phyloP scores from a whole-genome alignment of 1,140 invertebrate genomes.

The Orussus abietinus region DNA sequence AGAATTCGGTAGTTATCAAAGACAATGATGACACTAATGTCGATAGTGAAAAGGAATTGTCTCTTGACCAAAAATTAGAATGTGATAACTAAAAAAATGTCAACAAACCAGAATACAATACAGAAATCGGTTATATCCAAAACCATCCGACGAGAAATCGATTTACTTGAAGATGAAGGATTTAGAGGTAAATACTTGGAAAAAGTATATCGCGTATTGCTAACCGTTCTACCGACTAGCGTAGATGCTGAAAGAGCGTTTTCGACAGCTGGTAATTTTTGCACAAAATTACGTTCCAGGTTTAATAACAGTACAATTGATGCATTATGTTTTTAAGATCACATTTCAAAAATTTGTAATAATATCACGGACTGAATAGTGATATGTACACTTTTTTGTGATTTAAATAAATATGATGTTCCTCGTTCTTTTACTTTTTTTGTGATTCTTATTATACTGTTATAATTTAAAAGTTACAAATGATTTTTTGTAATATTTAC shows the following conservation, averaged over 20 bases:
- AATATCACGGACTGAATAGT: too few relatives aligned
- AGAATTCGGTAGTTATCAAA: conserved; percentile 3
- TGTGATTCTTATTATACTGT: too few relatives aligned
- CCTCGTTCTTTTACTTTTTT: too few relatives aligned
- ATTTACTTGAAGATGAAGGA: conserved; percentile 20
- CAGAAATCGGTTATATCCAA: conserved; percentile 8
- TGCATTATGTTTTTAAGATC: conserved; percentile 15
- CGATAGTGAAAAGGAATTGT: not conserved
- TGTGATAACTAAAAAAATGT: conserved; percentile 5
- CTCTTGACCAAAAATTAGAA: not conserved
- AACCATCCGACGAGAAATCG: conserved; percentile 21
- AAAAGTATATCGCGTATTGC: conserved; percentile 21
- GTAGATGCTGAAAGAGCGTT: conserved; percentile 28
- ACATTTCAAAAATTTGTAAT: conserved; percentile 20
- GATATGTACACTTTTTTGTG: too few relatives aligned
- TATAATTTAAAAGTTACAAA: too few relatives aligned
- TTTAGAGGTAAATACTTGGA: conserved; percentile 20
- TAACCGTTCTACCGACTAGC: conserved; percentile 24
- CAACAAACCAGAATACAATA: conserved; percentile 6
- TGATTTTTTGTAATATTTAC: too few relatives aligned
- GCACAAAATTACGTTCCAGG: conserved; percentile 8
- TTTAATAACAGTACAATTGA: conserved; percentile 15
- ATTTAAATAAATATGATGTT: too few relatives aligned
- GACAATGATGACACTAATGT: conserved; percentile 2
- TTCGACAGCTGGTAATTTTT: conserved; percentile 22